Evolutionary conservation across 2,888 invertebrate species (phyloP).

Genomic region (Hirtodrosophila cameraria): DNA sequence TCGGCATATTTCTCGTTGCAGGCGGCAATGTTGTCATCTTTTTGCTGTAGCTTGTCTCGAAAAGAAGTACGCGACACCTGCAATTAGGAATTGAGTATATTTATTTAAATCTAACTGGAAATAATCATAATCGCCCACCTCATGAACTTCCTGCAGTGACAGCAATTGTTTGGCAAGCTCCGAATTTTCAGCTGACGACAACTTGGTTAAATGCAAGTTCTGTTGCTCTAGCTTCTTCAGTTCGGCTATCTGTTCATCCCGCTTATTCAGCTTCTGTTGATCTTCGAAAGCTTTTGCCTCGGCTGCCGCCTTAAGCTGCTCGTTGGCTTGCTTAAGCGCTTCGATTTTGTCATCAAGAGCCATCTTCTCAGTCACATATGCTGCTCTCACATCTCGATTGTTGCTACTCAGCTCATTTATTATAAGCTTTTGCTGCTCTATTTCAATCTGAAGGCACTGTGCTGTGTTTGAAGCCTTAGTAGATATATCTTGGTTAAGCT

Average conservation of each 20-base stretch:
- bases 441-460: background rate
- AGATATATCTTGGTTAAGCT: background rate
- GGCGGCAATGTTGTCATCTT: background rate
- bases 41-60: constrained; percentile 1
- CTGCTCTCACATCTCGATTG: background rate
- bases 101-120: too few species aligned
- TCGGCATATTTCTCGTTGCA: background rate
- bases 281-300: background rate
- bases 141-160: background rate
- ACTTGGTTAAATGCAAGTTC: background rate
- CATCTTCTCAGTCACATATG: background rate
- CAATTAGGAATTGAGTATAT: background rate
- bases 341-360: background rate
- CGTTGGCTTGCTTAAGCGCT: constrained; percentile 4
- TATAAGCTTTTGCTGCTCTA: background rate
- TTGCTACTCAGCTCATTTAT: background rate
- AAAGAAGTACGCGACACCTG: background rate
- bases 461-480: background rate
- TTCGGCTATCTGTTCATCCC: background rate
- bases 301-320: background rate
- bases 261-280: background rate
- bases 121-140: constrained; percentile 3
- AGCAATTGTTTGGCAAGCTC: background rate
- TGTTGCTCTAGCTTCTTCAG: background rate
- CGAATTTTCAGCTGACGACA: background rate